These are phyloP conservation scores for Heteronetta atricapilla DNA, from an alignment of 2,113 vertebrate genomes.

Conservation along the genomic window DNA sequence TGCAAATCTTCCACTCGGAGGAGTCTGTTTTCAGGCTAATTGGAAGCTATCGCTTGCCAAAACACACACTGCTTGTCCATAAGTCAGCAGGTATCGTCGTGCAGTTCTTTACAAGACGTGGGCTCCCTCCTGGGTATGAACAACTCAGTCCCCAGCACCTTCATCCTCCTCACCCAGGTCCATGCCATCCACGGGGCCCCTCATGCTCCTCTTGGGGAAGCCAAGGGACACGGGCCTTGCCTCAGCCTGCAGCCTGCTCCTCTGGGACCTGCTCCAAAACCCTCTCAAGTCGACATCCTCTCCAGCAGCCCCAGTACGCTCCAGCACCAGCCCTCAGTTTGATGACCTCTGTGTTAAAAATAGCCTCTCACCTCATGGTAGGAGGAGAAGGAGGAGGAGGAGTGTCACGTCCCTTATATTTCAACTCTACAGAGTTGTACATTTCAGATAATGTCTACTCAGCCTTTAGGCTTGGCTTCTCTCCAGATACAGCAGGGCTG, in stretches of 20 bases:
- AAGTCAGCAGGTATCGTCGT: neutral
- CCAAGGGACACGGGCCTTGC: neutral
- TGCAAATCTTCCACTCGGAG: slow-evolving; percentile 1
- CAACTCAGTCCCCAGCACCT: neutral
- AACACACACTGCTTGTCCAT: neutral
- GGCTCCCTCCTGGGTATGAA: neutral
- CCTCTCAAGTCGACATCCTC: neutral
- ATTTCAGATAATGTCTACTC: neutral
- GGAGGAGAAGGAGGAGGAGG: neutral
- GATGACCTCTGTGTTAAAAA: neutral
- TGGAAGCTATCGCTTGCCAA: slow-evolving; percentile 39
- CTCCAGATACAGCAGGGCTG: neutral
- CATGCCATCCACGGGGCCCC: neutral
- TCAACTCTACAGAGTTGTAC: neutral
- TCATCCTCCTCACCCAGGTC: neutral
- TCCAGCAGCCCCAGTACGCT: neutral
- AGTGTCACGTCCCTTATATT: neutral
- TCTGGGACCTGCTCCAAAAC: neutral
- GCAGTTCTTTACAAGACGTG: neutral
- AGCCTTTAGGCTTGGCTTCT: neutral
- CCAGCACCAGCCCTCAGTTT: neutral
- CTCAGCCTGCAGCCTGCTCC: neutral
- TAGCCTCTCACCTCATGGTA: neutral
- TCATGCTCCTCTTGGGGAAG: neutral
- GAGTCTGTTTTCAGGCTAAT: slow-evolving; percentile 51